Conservation (phyloP, 2,888 invertebrate genomes). For the Drosophila mimetica region DNA sequence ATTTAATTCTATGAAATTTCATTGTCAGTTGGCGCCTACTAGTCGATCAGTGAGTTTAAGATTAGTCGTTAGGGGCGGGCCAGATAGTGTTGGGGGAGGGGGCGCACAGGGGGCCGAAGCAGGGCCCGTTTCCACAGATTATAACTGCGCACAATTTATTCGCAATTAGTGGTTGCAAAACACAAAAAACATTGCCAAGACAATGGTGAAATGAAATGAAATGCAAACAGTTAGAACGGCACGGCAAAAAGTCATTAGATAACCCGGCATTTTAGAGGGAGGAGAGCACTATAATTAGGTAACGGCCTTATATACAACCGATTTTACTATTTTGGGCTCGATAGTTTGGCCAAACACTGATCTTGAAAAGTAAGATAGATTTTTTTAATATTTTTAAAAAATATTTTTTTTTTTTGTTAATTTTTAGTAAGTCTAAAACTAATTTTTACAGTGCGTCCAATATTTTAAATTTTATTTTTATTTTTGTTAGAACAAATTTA, state of each 20-base stretch:
- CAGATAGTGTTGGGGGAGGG: conserved; percentile 13
- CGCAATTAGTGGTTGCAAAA: conserved; percentile 56
- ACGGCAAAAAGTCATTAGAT: conserved; percentile 46
- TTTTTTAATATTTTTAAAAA: background rate
- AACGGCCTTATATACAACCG: conserved; percentile 2
- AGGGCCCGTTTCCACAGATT: conserved; percentile 33
- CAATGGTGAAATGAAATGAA: conserved; percentile 53
- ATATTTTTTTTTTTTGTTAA: background rate
- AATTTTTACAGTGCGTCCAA: background rate
- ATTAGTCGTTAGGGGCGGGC: conserved; percentile 41
- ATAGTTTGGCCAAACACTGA: background rate
- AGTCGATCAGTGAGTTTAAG: conserved; percentile 57
- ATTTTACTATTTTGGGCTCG: conserved; percentile 9
- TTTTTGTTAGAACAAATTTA: too few species aligned
- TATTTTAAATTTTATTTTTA: background rate
- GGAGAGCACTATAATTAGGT: conserved; percentile 21
- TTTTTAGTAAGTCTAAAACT: too few species aligned
- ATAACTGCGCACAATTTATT: conserved; percentile 64
- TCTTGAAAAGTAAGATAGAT: too few species aligned
- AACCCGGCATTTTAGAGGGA: conserved; percentile 14
- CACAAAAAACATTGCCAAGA: conserved; percentile 42
- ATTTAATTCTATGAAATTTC: conserved; percentile 38
- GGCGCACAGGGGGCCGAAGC: conserved; percentile 5
- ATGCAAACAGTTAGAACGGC: conserved; percentile 47
- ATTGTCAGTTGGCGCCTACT: conserved; percentile 58